phyloP scores from a whole-genome alignment of 2,888 invertebrate species.

The Colostygia pectinataria region DNA sequence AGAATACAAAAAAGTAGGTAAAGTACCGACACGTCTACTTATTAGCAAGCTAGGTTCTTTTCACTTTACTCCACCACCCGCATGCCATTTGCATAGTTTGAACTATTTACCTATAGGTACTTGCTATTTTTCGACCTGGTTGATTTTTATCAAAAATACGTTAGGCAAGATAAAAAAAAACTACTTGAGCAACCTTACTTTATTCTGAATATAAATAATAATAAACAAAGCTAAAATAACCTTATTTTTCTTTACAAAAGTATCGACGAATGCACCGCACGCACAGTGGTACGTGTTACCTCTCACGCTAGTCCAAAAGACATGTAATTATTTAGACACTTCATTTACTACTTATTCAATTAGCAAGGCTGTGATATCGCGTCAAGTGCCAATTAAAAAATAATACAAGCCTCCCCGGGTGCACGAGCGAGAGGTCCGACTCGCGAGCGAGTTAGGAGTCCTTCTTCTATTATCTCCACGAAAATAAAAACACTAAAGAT shows the following conservation, averaged over 20 bases:
- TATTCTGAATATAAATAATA: too few relatives aligned
- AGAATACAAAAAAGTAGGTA: not conserved
- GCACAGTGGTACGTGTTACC: constrained; percentile 43
- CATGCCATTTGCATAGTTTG: constrained; percentile 26
- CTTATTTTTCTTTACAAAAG: not conserved
- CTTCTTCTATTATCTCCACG: constrained; percentile 38
- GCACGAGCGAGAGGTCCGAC: constrained; percentile 58
- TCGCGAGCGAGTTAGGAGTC: constrained; percentile 35
- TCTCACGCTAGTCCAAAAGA: constrained; percentile 61
- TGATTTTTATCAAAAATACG: constrained; percentile 18
- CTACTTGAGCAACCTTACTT: too few relatives aligned
- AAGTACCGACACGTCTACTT: not conserved
- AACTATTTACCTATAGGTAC: constrained; percentile 26
- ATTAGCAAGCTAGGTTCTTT: constrained; percentile 28
- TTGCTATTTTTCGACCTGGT: constrained; percentile 16
- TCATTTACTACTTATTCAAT: constrained; percentile 80
- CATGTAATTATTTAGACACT: constrained; percentile 78
- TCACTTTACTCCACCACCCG: constrained; percentile 25
- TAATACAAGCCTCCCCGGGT: constrained; percentile 67
- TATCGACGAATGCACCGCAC: constrained; percentile 23
- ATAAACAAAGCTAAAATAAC: too few relatives aligned
- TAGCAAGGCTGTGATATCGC: constrained; percentile 71
- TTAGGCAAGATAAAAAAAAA: too few relatives aligned
- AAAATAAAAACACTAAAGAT: constrained; percentile 13
- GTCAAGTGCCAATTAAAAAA: constrained; percentile 80